Evolutionary conservation across 2,113 vertebrate genomes (phyloP).

Genomic region (Mus spicilegus): DNA sequence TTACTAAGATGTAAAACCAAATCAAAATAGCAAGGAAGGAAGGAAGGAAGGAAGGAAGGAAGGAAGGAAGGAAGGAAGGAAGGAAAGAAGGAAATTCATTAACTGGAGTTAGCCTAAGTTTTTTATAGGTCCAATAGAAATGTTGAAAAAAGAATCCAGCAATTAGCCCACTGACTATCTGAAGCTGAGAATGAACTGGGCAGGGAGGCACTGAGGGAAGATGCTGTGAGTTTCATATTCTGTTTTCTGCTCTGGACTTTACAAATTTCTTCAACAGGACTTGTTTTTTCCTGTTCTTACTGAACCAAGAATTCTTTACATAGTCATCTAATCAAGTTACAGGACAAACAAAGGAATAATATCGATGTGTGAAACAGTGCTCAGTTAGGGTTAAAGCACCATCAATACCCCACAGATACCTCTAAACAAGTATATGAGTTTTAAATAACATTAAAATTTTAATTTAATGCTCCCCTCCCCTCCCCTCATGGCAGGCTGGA

Average conservation of each 20-base stretch:
- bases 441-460: constrained; percentile 53
- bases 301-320: constrained; percentile 45
- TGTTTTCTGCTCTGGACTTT: not conserved
- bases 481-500: not conserved
- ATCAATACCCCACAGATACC: constrained; percentile 19
- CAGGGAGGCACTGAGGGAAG: not conserved
- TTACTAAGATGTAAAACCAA: constrained; percentile 65
- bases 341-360: constrained; percentile 23
- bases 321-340: constrained; percentile 17
- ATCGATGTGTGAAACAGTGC: not conserved
- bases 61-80: not conserved
- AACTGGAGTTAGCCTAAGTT: constrained; percentile 58
- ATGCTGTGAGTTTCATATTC: not conserved
- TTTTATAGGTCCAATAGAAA: constrained; percentile 66
- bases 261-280: constrained; percentile 42
- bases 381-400: constrained; percentile 58
- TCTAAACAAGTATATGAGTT: constrained; percentile 47
- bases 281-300: constrained; percentile 27
- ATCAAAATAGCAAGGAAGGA: constrained; percentile 31
- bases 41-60: not conserved
- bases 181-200: not conserved
- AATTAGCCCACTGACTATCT: constrained; percentile 63
- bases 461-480: constrained; percentile 24
- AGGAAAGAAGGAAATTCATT: not conserved
- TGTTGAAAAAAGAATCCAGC: constrained; percentile 57